Conservation (phyloP, 2,888 invertebrate species). For the Xestobium rufovillosum region DNA sequence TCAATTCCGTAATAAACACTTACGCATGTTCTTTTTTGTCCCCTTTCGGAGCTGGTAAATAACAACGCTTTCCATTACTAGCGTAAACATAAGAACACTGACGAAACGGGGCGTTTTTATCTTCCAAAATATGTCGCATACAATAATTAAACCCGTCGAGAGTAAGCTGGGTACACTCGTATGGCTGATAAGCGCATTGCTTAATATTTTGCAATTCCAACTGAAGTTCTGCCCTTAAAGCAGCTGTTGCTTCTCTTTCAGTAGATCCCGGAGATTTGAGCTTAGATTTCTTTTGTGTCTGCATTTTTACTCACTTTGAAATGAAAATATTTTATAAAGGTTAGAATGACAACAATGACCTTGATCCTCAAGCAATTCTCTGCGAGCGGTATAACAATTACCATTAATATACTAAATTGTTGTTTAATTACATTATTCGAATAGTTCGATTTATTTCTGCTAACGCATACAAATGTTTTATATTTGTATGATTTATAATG, state of each 20-base stretch:
- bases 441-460: too few relatives aligned
- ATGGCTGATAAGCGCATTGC: conserved; percentile 55
- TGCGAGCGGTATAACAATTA: too few relatives aligned
- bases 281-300: too few relatives aligned
- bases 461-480: too few relatives aligned
- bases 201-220: conserved; percentile 55
- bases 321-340: too few relatives aligned
- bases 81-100: conserved; percentile 67
- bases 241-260: conserved; percentile 28
- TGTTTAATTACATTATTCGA: too few relatives aligned
- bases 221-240: conserved; percentile 48
- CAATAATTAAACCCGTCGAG: conserved; percentile 72
- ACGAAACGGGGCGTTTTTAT: conserved; percentile 74
- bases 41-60: conserved; percentile 65
- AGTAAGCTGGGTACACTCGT: conserved; percentile 59
- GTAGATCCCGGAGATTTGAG: too few relatives aligned
- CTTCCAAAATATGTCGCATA: conserved; percentile 73
- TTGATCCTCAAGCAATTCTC: too few relatives aligned
- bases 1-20: conserved; percentile 24
- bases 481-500: too few relatives aligned
- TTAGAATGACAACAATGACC: too few relatives aligned
- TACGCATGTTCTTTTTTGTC: conserved; percentile 64
- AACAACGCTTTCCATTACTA: conserved; percentile 65
- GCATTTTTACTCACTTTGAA: too few relatives aligned
- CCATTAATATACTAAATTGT: too few relatives aligned